These are phyloP conservation scores for Acanthosepion lycidas DNA, from an alignment of 2,888 invertebrate species.

Conservation along the genomic window DNA sequence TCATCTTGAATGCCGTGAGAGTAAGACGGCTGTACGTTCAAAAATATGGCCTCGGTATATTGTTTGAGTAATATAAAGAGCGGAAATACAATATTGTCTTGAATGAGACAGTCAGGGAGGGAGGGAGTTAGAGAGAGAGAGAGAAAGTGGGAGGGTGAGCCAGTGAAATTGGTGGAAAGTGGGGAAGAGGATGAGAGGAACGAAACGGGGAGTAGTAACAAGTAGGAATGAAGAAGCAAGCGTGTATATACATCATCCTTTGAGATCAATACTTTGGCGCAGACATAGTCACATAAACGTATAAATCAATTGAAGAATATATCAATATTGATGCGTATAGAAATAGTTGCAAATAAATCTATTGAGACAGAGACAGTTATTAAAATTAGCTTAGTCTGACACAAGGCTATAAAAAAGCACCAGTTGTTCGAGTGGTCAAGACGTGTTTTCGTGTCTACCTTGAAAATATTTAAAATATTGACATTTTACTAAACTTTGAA, in stretches of 20 bases:
- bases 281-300: not conserved
- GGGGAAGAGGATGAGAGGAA: not conserved
- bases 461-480: not conserved
- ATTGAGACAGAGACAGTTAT: not conserved
- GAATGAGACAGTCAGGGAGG: too few relatives aligned
- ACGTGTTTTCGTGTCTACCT: too few relatives aligned
- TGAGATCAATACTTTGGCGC: not conserved
- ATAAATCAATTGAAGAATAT: not conserved
- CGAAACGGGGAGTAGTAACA: not conserved
- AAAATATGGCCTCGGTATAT: not conserved
- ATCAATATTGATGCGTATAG: not conserved
- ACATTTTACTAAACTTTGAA: not conserved
- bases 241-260: not conserved
- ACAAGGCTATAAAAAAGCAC: not conserved
- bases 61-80: not conserved
- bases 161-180: too few relatives aligned
- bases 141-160: too few relatives aligned
- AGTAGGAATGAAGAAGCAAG: not conserved
- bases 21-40: not conserved
- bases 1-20: not conserved
- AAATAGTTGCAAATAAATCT: not conserved
- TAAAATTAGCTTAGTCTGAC: not conserved
- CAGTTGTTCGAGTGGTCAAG: not conserved
- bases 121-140: too few relatives aligned
- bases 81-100: not conserved